Evolutionary conservation across 2,113 vertebrate genomes (phyloP), one percentile per base, ranked within the genome.

Genomic region (Chamaea fasciata): DNA sequence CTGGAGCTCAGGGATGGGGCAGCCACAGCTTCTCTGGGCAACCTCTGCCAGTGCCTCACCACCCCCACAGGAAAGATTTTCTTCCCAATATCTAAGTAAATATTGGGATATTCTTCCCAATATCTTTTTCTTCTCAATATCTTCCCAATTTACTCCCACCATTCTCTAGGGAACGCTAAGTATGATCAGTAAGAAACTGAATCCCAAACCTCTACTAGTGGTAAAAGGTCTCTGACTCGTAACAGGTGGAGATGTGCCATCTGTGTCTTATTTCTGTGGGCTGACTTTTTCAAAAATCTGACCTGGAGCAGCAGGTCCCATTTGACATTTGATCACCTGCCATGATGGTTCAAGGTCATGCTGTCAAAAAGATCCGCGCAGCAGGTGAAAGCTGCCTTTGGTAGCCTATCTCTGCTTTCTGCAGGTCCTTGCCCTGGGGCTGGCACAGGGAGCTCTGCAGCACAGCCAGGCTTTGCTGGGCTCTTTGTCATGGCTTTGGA

Each of bases 181-280:
- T 50, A 11, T 8, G 17, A 50, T 26, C 27, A 27, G 21, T 6
- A 22, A 68, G 44, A 35, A 52, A 22, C 31, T 7, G 37, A 30
- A 59, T 68, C 62, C 31, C 47, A 49, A 47, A 37, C 16, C 8
- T 18, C 15, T 49, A 0, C 41, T 37, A 16, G 5, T 67, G 46
- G 4, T 19, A 4, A 23, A 47, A 35, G 26, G 2, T 47, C 35
- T 49, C 15, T 30, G 47, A 10, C 10, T 30, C 30, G 2, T 0
- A 57, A 10, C 28, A 59, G 11, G 19, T 30, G 21, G 56, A 17
- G 27, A 15, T 37, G 31, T 49, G 12, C 7, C 7, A 4, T 17
- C 64, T 83, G 13, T 28, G 33, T 47, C 44, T 67, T 19, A 27
- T 31, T 76, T 77, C 16, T 18, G 14, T 30, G 31, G 14, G 10